Conservation (phyloP, 1,140 invertebrate species). For the Drosophila albomicans region DNA sequence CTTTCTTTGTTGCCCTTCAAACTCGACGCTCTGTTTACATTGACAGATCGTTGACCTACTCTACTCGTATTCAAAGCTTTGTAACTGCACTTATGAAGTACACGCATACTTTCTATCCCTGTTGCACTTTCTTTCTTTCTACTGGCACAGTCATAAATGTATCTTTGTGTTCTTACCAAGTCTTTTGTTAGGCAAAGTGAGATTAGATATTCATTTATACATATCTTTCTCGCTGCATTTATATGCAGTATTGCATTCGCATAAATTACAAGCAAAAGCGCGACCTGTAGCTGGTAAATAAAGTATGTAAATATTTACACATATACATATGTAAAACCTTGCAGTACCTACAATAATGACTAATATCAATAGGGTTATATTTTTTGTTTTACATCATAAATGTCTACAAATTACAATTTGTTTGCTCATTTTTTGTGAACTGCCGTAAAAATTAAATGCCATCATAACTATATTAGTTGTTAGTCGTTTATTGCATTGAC, state of each 20-base stretch:
- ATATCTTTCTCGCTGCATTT: slow-evolving; percentile 5
- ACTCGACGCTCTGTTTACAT: slow-evolving; percentile 30
- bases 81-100: slow-evolving; percentile 12
- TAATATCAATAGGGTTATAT: no score
- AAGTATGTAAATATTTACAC: background rate
- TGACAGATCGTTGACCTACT: slow-evolving; percentile 31
- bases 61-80: slow-evolving; percentile 3
- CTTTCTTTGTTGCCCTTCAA: background rate
- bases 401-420: no score
- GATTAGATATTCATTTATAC: slow-evolving; percentile 5
- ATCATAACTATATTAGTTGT: no score
- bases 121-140: background rate
- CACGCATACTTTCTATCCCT: slow-evolving; percentile 4
- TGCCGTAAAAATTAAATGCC: no score
- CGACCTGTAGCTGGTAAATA: slow-evolving; percentile 13
- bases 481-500: no score
- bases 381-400: no score
- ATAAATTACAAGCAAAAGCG: slow-evolving; percentile 35
- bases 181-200: background rate
- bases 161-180: background rate
- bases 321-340: background rate
- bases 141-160: background rate
- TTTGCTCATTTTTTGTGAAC: no score
- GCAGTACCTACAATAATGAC: no score
- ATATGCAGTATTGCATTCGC: slow-evolving; percentile 22